These are phyloP conservation scores for Archivesica marissinica DNA, from an alignment of 1,140 invertebrate genomes.

Conservation along the genomic window DNA sequence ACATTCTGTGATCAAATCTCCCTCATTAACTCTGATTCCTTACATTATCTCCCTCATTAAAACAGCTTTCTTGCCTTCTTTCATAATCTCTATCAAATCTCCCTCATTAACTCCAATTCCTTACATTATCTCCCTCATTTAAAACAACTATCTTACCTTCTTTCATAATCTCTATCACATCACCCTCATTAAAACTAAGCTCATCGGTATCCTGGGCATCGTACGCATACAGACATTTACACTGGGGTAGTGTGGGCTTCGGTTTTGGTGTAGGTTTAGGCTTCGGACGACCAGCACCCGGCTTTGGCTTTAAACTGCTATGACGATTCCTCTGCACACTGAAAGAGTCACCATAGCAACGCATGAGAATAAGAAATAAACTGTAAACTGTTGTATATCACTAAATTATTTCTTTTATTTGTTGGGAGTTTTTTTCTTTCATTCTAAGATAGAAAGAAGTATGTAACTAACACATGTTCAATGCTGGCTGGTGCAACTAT, in stretches of 20 bases:
- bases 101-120: conserved; percentile 88
- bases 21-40: too few relatives aligned
- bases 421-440: too few relatives aligned
- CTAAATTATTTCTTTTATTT: too few relatives aligned
- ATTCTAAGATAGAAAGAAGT: too few relatives aligned
- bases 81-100: conserved; percentile 88
- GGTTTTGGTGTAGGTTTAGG: conserved; percentile 83
- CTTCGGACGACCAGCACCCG: conserved; percentile 82
- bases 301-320: conserved; percentile 69
- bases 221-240: conserved; percentile 88
- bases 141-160: conserved; percentile 87
- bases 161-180: conserved; percentile 88
- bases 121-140: too few relatives aligned
- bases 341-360: conserved; percentile 60
- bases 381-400: too few relatives aligned
- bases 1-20: too few relatives aligned
- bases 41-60: too few relatives aligned
- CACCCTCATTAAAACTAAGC: conserved; percentile 87
- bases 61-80: conserved; percentile 89
- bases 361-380: too few relatives aligned
- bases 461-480: too few relatives aligned
- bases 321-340: conserved; percentile 81
- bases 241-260: conserved; percentile 85
- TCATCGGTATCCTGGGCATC: conserved; percentile 89
- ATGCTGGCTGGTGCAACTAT: too few relatives aligned